A percentile compares a stretch with the other conserved stretches of the same genome.
These are phyloP conservation scores for Paramormyrops hopkinsi DNA, from an alignment of 2,797 vertebrate species.

Conservation along the genomic window DNA sequence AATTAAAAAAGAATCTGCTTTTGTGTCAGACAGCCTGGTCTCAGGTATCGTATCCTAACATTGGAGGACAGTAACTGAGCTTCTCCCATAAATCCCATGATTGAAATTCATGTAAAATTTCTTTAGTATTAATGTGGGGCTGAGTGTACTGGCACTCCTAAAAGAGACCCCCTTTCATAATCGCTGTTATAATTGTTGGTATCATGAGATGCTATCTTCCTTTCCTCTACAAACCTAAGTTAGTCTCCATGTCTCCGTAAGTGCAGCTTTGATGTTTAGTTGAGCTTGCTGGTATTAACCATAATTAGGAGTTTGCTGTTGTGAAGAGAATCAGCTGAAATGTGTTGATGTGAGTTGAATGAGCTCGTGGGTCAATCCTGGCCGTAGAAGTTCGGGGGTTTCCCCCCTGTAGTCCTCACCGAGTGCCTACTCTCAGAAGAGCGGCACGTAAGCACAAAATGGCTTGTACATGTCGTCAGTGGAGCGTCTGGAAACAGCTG, in stretches of 20 bases:
- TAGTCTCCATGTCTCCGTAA: neutral
- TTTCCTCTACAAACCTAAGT: neutral
- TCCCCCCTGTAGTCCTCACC: neutral
- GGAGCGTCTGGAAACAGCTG: neutral
- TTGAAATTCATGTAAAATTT: neutral
- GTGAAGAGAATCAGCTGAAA: neutral
- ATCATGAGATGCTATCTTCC: neutral
- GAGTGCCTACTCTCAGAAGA: neutral
- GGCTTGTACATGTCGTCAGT: neutral
- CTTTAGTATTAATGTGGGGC: neutral
- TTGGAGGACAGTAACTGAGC: neutral
- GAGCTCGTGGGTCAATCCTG: neutral
- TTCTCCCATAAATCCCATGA: neutral
- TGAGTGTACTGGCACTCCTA: neutral
- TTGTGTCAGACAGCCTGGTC: neutral
- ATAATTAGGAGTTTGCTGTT: neutral
- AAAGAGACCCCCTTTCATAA: neutral
- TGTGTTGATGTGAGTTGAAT: neutral
- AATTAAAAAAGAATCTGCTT: slow-evolving; percentile 1
- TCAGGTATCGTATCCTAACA: neutral
- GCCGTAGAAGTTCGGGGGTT: neutral
- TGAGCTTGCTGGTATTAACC: neutral
- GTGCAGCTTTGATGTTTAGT: neutral
- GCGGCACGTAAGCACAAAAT: neutral
- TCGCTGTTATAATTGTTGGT: neutral